Percentiles rank a stretch among this genome's conserved stretches.
These are phyloP conservation scores for Agrenia bidenticulata DNA, from an alignment of 2,888 invertebrate species.

Conservation along the genomic window DNA sequence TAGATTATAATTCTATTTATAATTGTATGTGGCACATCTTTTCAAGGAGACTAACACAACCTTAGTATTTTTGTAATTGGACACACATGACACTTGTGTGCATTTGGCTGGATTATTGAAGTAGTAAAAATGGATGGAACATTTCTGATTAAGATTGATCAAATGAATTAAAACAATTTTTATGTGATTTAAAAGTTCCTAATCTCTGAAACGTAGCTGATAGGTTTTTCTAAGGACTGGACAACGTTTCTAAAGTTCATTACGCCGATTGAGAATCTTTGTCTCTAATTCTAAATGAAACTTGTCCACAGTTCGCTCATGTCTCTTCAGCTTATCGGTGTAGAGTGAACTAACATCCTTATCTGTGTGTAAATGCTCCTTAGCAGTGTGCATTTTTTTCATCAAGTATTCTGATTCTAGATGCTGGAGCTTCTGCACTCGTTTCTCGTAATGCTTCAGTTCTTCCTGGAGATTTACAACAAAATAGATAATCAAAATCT, in stretches of 20 bases:
- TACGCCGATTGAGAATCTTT: slow-evolving; percentile 73
- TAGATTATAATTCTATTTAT: too few species aligned
- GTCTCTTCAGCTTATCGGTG: slow-evolving; percentile 78
- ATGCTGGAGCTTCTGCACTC: slow-evolving; percentile 77
- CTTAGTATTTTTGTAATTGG: too few species aligned
- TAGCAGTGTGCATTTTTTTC: slow-evolving; percentile 37
- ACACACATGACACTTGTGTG: too few species aligned
- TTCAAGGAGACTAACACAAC: too few species aligned
- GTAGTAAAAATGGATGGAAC: too few species aligned
- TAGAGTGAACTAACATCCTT: slow-evolving; percentile 58
- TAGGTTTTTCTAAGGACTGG: too few species aligned
- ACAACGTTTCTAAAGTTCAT: slow-evolving; percentile 66
- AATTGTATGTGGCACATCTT: too few species aligned
- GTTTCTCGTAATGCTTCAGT: slow-evolving; percentile 80
- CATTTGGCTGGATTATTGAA: too few species aligned
- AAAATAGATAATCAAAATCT: slow-evolving; percentile 1
- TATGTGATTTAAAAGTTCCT: too few species aligned
- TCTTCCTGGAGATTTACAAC: slow-evolving; percentile 73
- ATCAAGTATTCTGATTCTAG: slow-evolving; percentile 72
- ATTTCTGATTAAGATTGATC: too few species aligned
- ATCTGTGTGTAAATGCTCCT: slow-evolving; percentile 51
- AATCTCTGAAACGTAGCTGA: too few species aligned
- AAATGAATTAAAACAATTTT: too few species aligned
- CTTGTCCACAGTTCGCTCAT: slow-evolving; percentile 80
- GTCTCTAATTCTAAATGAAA: slow-evolving; percentile 76